Conservation (phyloP, 2,797 vertebrate species). For the Pangasius macronema region DNA sequence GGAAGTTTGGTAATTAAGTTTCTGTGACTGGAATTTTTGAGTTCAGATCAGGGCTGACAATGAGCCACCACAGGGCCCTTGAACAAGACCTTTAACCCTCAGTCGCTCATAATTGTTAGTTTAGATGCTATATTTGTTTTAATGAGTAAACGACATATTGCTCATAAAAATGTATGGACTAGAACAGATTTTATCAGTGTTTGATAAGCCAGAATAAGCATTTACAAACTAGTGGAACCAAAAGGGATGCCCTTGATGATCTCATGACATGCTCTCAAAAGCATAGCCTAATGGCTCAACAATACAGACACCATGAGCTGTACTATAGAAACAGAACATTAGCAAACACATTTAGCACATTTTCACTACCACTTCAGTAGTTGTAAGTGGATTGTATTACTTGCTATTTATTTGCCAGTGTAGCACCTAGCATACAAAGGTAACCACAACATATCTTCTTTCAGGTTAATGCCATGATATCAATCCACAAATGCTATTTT, state of each 20-base stretch:
- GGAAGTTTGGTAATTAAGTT: background rate
- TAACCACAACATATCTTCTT: background rate
- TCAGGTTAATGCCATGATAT: background rate
- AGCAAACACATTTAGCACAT: constrained; percentile 2
- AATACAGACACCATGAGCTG: constrained; percentile 23
- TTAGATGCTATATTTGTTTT: background rate
- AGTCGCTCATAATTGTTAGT: background rate
- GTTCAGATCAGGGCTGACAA: background rate
- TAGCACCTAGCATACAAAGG: background rate
- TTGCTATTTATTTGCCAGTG: constrained; percentile 12
- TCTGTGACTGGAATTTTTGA: background rate
- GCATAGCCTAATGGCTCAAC: constrained; percentile 35
- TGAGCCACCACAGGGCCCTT: background rate
- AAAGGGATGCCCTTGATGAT: constrained; percentile 23
- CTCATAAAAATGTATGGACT: background rate
- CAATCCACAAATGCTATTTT: background rate
- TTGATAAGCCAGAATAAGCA: background rate
- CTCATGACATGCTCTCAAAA: constrained; percentile 33
- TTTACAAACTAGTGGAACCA: background rate
- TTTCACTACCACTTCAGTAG: background rate
- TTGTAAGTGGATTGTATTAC: constrained; percentile 9
- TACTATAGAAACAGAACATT: constrained; percentile 25
- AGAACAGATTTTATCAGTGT: background rate
- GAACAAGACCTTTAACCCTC: background rate
- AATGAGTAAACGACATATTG: background rate